These are phyloP conservation scores for Platyura marginata DNA, from an alignment of 1,140 invertebrate genomes.

Conservation along the genomic window DNA sequence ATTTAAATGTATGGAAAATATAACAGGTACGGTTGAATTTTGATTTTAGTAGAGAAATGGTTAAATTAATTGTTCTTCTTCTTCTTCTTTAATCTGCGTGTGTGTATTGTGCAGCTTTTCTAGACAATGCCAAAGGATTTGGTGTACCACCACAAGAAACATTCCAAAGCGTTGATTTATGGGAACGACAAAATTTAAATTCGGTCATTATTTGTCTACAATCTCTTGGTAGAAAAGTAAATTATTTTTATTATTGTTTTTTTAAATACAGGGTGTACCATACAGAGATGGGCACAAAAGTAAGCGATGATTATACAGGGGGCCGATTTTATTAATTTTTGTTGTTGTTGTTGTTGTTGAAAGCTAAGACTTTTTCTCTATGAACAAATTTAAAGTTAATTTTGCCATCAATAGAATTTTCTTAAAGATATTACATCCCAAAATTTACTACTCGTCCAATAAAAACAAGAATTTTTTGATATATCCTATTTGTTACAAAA, in stretches of 20 bases:
- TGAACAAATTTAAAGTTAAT: too few species aligned
- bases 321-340: too few species aligned
- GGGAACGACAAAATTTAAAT: slow-evolving; percentile 89
- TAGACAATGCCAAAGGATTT: slow-evolving; percentile 65
- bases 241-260: too few species aligned
- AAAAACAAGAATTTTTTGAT: too few species aligned
- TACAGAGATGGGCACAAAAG: slow-evolving; percentile 3
- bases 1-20: slow-evolving; percentile 99
- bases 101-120: slow-evolving; percentile 36
- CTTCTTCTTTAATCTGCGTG: not conserved
- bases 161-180: slow-evolving; percentile 92
- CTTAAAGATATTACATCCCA: too few species aligned
- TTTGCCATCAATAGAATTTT: too few species aligned
- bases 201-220: slow-evolving; percentile 89
- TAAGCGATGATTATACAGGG: too few species aligned
- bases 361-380: too few species aligned
- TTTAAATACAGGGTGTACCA: slow-evolving; percentile 2
- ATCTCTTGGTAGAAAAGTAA: slow-evolving; percentile 85
- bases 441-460: too few species aligned
- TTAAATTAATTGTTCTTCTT: not conserved
- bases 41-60: not conserved
- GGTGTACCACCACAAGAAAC: slow-evolving; percentile 89
- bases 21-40: slow-evolving; percentile 35
- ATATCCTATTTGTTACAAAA: too few species aligned
- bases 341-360: too few species aligned